phyloP scores from a whole-genome alignment of 1,140 invertebrate genomes.

The Panulirus ornatus region DNA sequence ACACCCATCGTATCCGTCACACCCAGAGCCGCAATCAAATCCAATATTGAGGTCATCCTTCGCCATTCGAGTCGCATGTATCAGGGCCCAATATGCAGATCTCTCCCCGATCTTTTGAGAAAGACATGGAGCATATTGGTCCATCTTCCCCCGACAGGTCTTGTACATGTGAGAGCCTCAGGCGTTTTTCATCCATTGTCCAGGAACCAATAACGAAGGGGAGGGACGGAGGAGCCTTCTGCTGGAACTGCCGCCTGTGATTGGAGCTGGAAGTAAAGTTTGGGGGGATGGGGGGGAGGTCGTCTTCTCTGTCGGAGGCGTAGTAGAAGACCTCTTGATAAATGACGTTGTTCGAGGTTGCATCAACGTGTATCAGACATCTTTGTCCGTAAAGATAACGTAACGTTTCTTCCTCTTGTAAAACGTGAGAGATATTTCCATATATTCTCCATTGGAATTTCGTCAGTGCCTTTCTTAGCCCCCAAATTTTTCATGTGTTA shows the following conservation, averaged over 20 bases:
- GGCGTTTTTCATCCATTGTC: conserved; percentile 41
- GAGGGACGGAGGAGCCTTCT: background rate
- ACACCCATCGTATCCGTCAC: conserved; percentile 21
- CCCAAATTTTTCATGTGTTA: too few relatives aligned
- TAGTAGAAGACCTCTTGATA: background rate
- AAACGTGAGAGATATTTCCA: too few relatives aligned
- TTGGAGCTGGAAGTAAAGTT: conserved; percentile 9
- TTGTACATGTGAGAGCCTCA: conserved; percentile 23
- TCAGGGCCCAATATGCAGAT: conserved; percentile 55
- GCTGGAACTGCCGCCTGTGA: conserved; percentile 28
- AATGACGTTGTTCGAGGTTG: background rate
- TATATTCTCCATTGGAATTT: too few relatives aligned
- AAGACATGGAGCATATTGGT: conserved; percentile 17
- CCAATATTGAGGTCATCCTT: conserved; percentile 57
- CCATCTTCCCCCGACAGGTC: conserved; percentile 9
- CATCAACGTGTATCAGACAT: background rate
- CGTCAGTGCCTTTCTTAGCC: too few relatives aligned
- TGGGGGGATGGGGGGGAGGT: background rate
- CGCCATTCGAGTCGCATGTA: conserved; percentile 39
- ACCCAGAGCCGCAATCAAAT: conserved; percentile 30
- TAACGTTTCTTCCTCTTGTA: too few relatives aligned
- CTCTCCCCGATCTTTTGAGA: conserved; percentile 14
- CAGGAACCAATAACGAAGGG: conserved; percentile 31
- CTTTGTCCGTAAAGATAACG: too few relatives aligned
- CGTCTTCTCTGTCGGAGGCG: background rate